Evolutionary conservation across 2,113 vertebrate genomes (phyloP), one percentile per base, ranked within the genome.

Genomic region (Seriola aureovittata): DNA sequence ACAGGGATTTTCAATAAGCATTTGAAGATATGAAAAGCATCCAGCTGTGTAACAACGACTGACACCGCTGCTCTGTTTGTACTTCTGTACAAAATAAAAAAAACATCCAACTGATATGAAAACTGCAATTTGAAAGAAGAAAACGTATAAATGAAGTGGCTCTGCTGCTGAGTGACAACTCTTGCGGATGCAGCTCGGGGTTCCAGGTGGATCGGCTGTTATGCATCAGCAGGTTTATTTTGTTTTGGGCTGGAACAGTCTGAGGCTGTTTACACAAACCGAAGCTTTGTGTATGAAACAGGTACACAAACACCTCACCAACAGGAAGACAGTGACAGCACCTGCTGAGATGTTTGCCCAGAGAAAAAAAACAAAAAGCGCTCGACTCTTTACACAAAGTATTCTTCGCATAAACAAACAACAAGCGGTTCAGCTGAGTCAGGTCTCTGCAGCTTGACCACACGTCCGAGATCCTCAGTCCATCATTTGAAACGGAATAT

Each of bases 291-390:
- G 80, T 74, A 55, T 81, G 77, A 87, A 83, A 80, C 54, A 48
- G 42, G 76, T 71, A 86, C 84, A 88, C 79, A 78, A 63, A 88
- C 71, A 34, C 1, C 48, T 14, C 48, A 23, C 65, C 64, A 84
- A 83, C 86, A 78, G 84, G 82, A 85, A 77, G 78, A 66, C 25
- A 64, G 71, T 82, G 89, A 84, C 69, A 36, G 90, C 84, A 89
- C 89, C 86, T 87, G 85, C 86, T 78, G 86, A 79, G 85, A 69
- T 19, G 70, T 40, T 29, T 19, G 71, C 63, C 42, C 3, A 14
- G 29, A 42, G 32, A 70, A 32, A 11, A 5, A 25, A 69, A 68
- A 67, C 29, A 8, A 13, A 46, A 58, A 52, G 12, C n/a, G 25
- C 66, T 64, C 1, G 0, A n/a, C 25, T 58, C 19, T 83, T 89